Percentiles rank a stretch among this genome's conserved stretches.
Conservation (phyloP, 2,113 vertebrate genomes). For the Nannobrachium achirus region DNA sequence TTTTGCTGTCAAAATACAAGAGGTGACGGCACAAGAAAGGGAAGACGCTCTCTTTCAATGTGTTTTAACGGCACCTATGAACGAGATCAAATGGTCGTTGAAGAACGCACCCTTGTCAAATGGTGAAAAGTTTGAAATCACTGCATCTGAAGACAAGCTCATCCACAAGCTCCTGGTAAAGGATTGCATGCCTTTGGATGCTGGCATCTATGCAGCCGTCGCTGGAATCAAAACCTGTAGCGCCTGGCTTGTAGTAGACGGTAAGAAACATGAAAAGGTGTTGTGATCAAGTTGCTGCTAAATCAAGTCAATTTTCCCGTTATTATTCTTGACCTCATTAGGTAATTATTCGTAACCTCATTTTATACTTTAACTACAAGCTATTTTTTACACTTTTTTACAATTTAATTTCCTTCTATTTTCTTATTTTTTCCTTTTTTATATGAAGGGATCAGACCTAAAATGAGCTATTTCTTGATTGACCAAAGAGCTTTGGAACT, state of each 20-base stretch:
- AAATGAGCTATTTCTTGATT: no score
- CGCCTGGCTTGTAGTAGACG: slow-evolving; percentile 87
- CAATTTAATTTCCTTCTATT: no score
- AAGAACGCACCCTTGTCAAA: slow-evolving; percentile 70
- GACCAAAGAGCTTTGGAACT: no score
- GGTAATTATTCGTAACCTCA: no score
- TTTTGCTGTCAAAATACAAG: slow-evolving; percentile 79
- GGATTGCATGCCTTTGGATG: slow-evolving; percentile 78
- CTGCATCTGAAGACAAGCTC: slow-evolving; percentile 82
- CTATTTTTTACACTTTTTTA: no score
- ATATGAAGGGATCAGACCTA: no score
- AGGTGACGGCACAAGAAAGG: slow-evolving; percentile 78
- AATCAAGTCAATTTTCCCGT: no score
- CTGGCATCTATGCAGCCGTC: slow-evolving; percentile 84
- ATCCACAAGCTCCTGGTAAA: slow-evolving; percentile 84
- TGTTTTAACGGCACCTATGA: slow-evolving; percentile 77
- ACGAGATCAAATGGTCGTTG: slow-evolving; percentile 79
- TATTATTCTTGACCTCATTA: no score
- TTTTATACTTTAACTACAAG: no score
- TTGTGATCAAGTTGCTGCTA: no score
- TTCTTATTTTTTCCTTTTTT: no score
- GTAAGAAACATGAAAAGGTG: slow-evolving; percentile 71
- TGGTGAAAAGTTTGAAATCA: slow-evolving; percentile 79
- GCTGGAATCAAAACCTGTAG: slow-evolving; percentile 83
- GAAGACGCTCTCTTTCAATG: slow-evolving; percentile 82